Base-by-base conservation (phyloP, 2,113 vertebrate species). In the Anhinga anhinga region DNA sequence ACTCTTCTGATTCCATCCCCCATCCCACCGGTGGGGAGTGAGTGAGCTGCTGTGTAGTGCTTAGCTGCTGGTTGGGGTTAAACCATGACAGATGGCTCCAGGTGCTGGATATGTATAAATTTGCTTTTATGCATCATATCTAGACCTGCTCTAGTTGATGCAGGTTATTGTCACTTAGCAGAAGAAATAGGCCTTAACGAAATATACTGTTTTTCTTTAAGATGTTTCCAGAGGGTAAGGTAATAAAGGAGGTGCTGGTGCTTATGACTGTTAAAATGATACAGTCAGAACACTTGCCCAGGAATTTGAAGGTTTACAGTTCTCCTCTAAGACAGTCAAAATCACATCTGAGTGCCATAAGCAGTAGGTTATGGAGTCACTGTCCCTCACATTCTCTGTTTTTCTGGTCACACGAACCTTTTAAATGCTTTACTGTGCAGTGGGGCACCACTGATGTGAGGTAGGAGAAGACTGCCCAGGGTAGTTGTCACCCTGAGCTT, bases 81-180 rank as follows among this genome's bases (percentile, higher is more conserved):
- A 30, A 53, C 50, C 26, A 27, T 4, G 14, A 26, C 34, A 34
- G 7, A 20, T 58, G 15, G 9, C 13, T 79, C 14, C 40, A 36
- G 25, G 11, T 88, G 32, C 20, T 90, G 76, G 27, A 16, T 73
- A 49, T 52, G 19, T 66, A 47, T 3, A 1, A 79, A 69, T 52
- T 74, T 82, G 47, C 8, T 77, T 76, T 77, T 80, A 23, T 80
- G 40, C 13, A 8, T 88, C 11, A 0, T 56, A 23, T 72, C 50
- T 56, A 40, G 56, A 27, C 23, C 30, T 47, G 16, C 34, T 90
- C 2, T 49, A 59, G 36, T 62, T 0, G 0, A 29, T 77, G 36
- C 36, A 25, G 27, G 3, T 40, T 69, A 36, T 66, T 92, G 22
- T 58, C 30, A 40, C 38, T 63, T 63, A 63, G 22, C 27, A 73